A percentile compares a stretch with the other conserved stretches of the same genome.
These are phyloP conservation scores for Lithobates pipiens DNA, from an alignment of 2,797 vertebrate genomes.

Conservation along the genomic window DNA sequence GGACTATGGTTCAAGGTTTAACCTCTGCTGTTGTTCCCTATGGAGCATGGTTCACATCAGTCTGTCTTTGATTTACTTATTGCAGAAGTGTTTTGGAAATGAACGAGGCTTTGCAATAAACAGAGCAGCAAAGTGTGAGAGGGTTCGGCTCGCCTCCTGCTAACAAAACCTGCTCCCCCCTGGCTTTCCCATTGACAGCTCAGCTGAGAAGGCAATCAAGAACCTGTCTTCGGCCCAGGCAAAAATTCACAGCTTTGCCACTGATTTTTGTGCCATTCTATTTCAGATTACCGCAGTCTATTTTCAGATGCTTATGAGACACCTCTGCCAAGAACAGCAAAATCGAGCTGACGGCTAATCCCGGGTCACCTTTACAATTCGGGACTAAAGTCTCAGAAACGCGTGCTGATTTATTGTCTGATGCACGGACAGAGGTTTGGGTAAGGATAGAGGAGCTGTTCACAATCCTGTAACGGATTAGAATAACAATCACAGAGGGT, in stretches of 20 bases:
- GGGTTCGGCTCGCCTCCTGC: conserved; percentile 37
- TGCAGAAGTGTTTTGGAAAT: conserved; percentile 27
- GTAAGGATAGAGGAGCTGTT: not conserved
- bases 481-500: not conserved
- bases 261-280: conserved; percentile 61
- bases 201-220: conserved; percentile 60
- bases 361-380: conserved; percentile 56
- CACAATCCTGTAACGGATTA: not conserved
- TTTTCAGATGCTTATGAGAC: conserved; percentile 56
- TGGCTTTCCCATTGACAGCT: conserved; percentile 50
- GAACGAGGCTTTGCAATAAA: conserved; percentile 37
- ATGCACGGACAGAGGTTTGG: conserved; percentile 10
- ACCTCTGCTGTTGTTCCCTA: not conserved
- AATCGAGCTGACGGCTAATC: conserved; percentile 54
- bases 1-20: not conserved
- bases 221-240: conserved; percentile 50
- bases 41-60: not conserved
- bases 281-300: conserved; percentile 58
- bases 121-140: not conserved
- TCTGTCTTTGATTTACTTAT: conserved; percentile 9
- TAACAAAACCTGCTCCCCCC: conserved; percentile 47
- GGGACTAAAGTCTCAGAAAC: conserved; percentile 14
- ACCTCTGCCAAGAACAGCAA: conserved; percentile 59
- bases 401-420: conserved; percentile 10
- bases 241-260: conserved; percentile 58